A percentile compares a stretch with the other conserved stretches of the same genome.
phyloP scores from a whole-genome alignment of 2,113 vertebrate genomes.

The Vireo altiloquus region DNA sequence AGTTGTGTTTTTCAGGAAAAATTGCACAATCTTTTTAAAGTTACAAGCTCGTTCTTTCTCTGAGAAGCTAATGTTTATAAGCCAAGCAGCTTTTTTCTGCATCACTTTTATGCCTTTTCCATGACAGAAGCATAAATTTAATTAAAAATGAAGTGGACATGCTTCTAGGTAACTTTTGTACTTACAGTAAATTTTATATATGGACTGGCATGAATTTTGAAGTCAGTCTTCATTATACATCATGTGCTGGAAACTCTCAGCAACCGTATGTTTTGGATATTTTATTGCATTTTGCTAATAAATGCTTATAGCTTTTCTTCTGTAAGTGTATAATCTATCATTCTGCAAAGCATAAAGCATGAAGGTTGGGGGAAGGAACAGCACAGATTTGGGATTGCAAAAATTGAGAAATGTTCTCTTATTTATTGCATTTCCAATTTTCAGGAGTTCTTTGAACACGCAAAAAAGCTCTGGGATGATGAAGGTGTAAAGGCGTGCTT shows the following conservation, averaged over 20 bases:
- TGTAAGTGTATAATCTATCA: background rate
- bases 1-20: slow-evolving; percentile 52
- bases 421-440: slow-evolving; percentile 33
- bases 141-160: background rate
- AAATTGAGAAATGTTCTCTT: background rate
- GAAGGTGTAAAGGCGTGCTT: slow-evolving; percentile 98
- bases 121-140: background rate
- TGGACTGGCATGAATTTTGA: background rate
- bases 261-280: background rate
- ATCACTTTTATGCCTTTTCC: background rate
- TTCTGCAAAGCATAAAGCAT: background rate
- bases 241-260: background rate
- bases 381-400: background rate
- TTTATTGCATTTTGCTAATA: background rate
- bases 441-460: slow-evolving; percentile 98
- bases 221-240: background rate
- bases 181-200: background rate
- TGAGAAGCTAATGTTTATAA: background rate
- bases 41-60: background rate
- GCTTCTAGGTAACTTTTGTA: background rate
- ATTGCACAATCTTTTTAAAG: background rate
- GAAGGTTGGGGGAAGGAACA: background rate
- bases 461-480: slow-evolving; percentile 98
- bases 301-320: background rate
- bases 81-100: background rate